Percentiles rank a stretch among this genome's conserved stretches.
Conservation (phyloP, 2,113 vertebrate species). For the Poeciliopsis turrubarensis region DNA sequence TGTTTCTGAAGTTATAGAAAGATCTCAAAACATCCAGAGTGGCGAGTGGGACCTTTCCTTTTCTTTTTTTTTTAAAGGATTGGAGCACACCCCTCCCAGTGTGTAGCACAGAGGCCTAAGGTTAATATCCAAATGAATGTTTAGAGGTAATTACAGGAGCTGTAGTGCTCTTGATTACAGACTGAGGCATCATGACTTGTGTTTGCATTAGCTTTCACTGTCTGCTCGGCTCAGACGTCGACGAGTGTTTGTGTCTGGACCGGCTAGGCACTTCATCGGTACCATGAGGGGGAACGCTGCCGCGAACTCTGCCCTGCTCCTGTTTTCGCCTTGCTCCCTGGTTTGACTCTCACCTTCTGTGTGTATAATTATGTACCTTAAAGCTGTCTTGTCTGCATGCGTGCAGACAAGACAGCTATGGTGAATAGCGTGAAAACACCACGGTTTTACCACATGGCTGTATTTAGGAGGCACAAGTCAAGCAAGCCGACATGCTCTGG, state of each 20-base stretch:
- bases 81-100: constrained; percentile 18
- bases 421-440: background rate
- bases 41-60: background rate
- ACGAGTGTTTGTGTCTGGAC: constrained; percentile 11
- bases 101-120: constrained; percentile 31
- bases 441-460: background rate
- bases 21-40: background rate
- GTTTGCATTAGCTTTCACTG: constrained; percentile 58
- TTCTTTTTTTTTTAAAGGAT: background rate
- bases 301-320: constrained; percentile 46
- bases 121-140: constrained; percentile 69
- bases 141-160: constrained; percentile 65
- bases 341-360: constrained; percentile 26
- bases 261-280: constrained; percentile 35
- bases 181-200: constrained; percentile 55
- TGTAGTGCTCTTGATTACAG: constrained; percentile 64
- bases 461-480: background rate
- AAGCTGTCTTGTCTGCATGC: background rate
- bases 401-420: background rate
- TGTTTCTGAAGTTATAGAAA: background rate
- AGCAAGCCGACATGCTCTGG: background rate
- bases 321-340: constrained; percentile 29
- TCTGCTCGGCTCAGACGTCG: constrained; percentile 55
- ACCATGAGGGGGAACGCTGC: constrained; percentile 18
- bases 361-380: constrained; percentile 1